Evolutionary conservation across 2,113 vertebrate genomes (phyloP).

Genomic region (Muscicapa adusta): DNA sequence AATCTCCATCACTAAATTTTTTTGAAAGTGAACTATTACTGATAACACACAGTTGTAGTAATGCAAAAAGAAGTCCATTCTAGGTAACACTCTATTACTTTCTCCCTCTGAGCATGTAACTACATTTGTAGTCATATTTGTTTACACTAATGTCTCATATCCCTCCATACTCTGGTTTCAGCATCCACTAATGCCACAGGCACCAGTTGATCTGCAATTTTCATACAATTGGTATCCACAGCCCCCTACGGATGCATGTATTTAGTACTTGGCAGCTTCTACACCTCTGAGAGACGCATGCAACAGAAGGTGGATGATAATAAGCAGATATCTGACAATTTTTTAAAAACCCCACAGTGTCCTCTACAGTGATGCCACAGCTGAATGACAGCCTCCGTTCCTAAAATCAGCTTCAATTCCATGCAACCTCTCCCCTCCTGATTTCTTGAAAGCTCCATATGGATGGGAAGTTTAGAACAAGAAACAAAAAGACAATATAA

Average conservation of each 20-base stretch:
- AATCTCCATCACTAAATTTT: neutral
- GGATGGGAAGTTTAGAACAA: neutral
- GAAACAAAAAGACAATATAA: neutral
- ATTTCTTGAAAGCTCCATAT: neutral
- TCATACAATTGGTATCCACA: neutral
- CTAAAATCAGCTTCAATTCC: neutral
- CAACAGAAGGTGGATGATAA: neutral
- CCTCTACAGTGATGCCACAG: neutral
- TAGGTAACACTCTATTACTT: neutral
- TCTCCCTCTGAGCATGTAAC: neutral
- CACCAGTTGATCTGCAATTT: neutral
- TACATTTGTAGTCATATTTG: neutral
- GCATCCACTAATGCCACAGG: neutral
- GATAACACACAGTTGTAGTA: neutral
- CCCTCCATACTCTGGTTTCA: neutral
- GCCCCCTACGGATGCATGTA: fast-evolving
- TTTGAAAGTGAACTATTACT: neutral
- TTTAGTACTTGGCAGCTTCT: neutral
- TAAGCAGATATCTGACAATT: neutral
- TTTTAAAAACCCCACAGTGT: neutral
- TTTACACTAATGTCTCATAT: neutral
- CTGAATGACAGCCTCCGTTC: neutral
- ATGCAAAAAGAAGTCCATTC: neutral
- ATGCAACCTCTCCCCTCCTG: neutral
- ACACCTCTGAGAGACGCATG: neutral